Conservation (phyloP, 2,888 invertebrate species). For the Drosophila eohydei region DNA sequence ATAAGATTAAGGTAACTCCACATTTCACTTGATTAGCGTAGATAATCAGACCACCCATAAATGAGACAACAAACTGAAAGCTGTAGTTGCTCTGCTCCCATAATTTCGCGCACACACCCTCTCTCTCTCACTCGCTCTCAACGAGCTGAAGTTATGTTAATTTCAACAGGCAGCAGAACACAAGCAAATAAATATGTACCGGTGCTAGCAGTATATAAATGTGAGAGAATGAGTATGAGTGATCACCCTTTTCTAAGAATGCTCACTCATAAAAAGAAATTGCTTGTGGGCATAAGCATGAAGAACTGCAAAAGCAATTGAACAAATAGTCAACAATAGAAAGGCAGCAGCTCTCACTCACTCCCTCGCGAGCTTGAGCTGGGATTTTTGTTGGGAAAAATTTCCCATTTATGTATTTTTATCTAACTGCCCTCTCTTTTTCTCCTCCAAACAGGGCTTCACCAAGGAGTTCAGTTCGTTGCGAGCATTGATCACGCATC, state of each 20-base stretch:
- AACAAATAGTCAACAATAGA: background rate
- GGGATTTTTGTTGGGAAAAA: background rate
- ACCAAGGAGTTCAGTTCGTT: constrained; percentile 97
- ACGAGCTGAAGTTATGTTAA: too few species aligned
- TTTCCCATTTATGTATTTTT: background rate
- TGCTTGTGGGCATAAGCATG: too few species aligned
- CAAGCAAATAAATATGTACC: too few species aligned
- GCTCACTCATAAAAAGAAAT: too few species aligned
- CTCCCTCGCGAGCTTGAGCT: background rate
- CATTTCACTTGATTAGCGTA: background rate
- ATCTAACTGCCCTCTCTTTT: background rate
- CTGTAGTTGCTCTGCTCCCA: background rate
- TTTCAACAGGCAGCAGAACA: too few species aligned
- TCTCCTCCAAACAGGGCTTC: constrained; percentile 90
- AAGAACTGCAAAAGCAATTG: background rate
- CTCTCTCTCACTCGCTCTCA: constrained; percentile 66
- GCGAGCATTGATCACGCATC: constrained; percentile 96
- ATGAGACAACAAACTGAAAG: background rate
- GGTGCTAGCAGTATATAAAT: too few species aligned
- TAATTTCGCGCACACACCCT: constrained; percentile 4
- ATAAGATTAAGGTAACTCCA: constrained; percentile 93
- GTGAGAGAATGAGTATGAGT: too few species aligned
- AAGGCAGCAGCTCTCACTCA: too few species aligned
- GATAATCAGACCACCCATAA: background rate
- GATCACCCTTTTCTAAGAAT: too few species aligned